A percentile compares a stretch with the other conserved stretches of the same genome.
Evolutionary conservation across 2,888 invertebrate species (phyloP).

Genomic region (Phanerotoma sp.): DNA sequence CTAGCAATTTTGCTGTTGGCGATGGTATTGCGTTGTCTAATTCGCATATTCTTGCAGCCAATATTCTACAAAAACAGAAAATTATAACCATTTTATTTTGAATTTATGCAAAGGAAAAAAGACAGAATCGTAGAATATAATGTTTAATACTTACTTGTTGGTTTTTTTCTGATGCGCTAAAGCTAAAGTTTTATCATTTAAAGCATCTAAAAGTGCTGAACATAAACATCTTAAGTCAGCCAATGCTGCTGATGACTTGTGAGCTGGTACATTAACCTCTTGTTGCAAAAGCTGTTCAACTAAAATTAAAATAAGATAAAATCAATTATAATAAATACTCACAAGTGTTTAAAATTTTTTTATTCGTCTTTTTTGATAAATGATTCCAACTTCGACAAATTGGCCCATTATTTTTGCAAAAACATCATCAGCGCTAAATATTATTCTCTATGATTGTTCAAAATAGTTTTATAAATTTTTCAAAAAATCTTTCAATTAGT

Average conservation of each 20-base stretch:
- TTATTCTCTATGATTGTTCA: too few relatives aligned
- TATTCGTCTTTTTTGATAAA: too few relatives aligned
- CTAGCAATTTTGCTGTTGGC: slow-evolving; percentile 69
- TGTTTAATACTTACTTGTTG: slow-evolving; percentile 59
- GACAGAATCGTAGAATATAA: too few relatives aligned
- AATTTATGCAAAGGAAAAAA: too few relatives aligned
- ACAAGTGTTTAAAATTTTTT: too few relatives aligned
- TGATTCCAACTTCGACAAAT: too few relatives aligned
- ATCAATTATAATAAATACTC: too few relatives aligned
- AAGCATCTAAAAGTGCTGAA: slow-evolving; percentile 75
- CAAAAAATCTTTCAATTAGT: too few relatives aligned
- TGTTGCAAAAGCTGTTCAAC: slow-evolving; percentile 75
- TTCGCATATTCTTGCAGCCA: slow-evolving; percentile 80
- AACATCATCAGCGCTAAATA: too few relatives aligned
- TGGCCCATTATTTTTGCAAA: too few relatives aligned
- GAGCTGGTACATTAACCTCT: slow-evolving; percentile 61
- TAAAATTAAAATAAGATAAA: slow-evolving; percentile 52
- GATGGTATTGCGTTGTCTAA: slow-evolving; percentile 75
- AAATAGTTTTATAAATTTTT: too few relatives aligned
- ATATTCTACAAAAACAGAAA: slow-evolving; percentile 63
- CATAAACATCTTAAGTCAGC: slow-evolving; percentile 77
- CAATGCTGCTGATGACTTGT: slow-evolving; percentile 68
- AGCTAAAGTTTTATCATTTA: slow-evolving; percentile 84
- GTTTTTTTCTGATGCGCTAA: slow-evolving; percentile 83
- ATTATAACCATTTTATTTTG: too few relatives aligned